These are phyloP conservation scores for Drosophila phalerata DNA, from an alignment of 2,888 invertebrate species.

Conservation along the genomic window DNA sequence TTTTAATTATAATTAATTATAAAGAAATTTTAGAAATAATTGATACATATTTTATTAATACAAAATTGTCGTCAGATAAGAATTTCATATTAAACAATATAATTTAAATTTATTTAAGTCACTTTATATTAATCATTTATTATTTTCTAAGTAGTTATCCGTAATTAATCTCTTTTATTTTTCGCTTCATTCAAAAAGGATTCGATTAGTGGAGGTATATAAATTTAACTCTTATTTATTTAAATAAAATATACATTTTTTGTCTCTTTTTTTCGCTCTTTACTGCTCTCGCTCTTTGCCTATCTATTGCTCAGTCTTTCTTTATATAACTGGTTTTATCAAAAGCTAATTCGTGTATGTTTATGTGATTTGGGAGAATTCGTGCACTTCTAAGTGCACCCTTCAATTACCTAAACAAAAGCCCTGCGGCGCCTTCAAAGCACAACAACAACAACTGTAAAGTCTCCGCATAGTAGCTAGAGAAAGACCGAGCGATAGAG, in stretches of 20 bases:
- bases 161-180: too few relatives aligned
- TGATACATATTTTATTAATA: background rate
- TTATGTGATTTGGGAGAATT: conserved; percentile 32
- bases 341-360: conserved; percentile 26
- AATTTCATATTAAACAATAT: too few relatives aligned
- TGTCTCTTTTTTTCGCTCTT: background rate
- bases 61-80: background rate
- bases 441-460: conserved; percentile 22
- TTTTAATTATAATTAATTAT: background rate
- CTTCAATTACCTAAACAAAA: conserved; percentile 62
- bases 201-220: background rate
- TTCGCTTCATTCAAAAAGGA: too few relatives aligned
- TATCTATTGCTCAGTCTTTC: background rate
- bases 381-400: conserved; percentile 34
- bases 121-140: background rate
- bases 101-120: background rate
- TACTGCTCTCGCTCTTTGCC: background rate
- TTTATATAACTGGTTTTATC: conserved; percentile 2
- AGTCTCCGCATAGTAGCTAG: background rate
- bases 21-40: background rate
- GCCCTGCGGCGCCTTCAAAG: conserved; percentile 52
- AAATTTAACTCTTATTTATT: background rate
- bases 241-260: background rate
- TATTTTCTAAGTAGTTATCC: too few relatives aligned
- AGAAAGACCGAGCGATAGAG: conserved; percentile 21